Evolutionary conservation across 1,140 invertebrate genomes (phyloP), one percentile per base, ranked within the genome.

Genomic region (Batillaria attramentaria): DNA sequence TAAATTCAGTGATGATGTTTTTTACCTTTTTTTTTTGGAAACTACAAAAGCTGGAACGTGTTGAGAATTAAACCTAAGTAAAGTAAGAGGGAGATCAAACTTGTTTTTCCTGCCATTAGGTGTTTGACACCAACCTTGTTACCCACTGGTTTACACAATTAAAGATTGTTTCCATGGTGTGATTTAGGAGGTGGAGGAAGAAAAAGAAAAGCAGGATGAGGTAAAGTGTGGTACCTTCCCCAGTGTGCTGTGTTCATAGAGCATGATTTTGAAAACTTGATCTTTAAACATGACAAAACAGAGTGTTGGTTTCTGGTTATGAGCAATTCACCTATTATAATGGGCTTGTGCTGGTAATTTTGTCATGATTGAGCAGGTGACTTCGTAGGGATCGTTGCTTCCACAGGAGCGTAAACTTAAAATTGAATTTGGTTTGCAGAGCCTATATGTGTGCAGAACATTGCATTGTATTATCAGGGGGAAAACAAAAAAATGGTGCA

Each of bases 111-210:
- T n/a, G 6, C 16, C 33, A 60, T 31, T 60, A n/a, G 57, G 3
- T 76, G 50, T 65, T 35, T 65, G 54, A 41, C 13, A 13, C n/a
- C 41, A 42, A n/a, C n/a, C n/a, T 6, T n/a, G 50, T 20, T 72
- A 43, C 42, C 35, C 2, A 54, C 18, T 20, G 3, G 18, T 31
- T 62, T 62, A n/a, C 33, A 31, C 33, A 28, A 20, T 62, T 62
- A 62, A 62, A 24, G 33, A 62, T 62, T 10, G 28, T 76, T 35
- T 76, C 50, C 1, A 18, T 43, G 31, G 13, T 20, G 46, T 18
- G 31, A 28, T 77, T 39, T 73, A 81, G 80, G 80, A 81, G 28
- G 79, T 78, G 57, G 73, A 81, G 20, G 80, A 81, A 76, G 77
- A 50, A 46, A 81, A 37, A 42, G 80, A 81, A 43, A 81, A 81